These are phyloP conservation scores for Scotopteryx bipunctaria DNA, from an alignment of 2,888 invertebrate genomes.

Conservation along the genomic window DNA sequence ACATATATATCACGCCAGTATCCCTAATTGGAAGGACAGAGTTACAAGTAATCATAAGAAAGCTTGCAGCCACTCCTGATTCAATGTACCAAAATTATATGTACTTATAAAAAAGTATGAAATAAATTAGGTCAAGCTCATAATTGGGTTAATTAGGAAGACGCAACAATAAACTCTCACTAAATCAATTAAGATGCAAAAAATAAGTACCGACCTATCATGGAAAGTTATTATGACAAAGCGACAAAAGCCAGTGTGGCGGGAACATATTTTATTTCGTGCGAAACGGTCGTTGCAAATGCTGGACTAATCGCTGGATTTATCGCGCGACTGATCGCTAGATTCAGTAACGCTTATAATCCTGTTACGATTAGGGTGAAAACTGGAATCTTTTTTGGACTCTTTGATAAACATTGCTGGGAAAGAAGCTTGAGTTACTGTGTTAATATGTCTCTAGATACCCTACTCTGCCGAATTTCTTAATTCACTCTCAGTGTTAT, in stretches of 20 bases:
- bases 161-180: conserved; percentile 55
- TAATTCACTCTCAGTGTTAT: too few species aligned
- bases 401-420: too few species aligned
- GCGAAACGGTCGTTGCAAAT: conserved; percentile 53
- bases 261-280: conserved; percentile 72
- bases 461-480: too few species aligned
- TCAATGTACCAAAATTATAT: too few species aligned
- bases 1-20: too few species aligned
- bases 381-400: not conserved
- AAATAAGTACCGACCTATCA: conserved; percentile 47
- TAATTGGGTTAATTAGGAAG: conserved; percentile 28
- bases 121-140: not conserved
- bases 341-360: conserved; percentile 1
- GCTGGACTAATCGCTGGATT: conserved; percentile 55
- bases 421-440: too few species aligned
- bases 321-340: conserved; percentile 46
- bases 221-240: conserved; percentile 52
- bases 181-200: conserved; percentile 56
- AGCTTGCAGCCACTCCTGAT: too few species aligned
- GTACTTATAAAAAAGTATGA: too few species aligned
- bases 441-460: too few species aligned
- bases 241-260: conserved; percentile 51
- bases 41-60: too few species aligned
- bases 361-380: conserved; percentile 16
- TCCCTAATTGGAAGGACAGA: too few species aligned